Evolutionary conservation across 2,888 invertebrate genomes (phyloP), one percentile per base, ranked within the genome.

Genomic region (Drosophila longiperda): DNA sequence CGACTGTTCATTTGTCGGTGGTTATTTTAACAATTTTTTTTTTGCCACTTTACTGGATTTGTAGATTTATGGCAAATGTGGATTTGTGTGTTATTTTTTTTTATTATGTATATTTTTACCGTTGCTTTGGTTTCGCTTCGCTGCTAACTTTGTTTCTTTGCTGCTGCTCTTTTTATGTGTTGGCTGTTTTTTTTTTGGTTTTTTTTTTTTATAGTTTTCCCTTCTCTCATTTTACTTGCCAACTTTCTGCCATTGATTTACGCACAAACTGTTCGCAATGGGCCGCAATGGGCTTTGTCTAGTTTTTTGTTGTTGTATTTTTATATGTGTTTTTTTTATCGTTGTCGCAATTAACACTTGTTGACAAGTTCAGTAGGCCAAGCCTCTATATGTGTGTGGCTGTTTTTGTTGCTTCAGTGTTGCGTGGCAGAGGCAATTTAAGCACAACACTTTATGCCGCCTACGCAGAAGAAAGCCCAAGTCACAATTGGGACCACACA

Each of bases 361-460:
- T 85, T 90, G 90, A 90, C 89, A 90, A 90, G 87, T 90, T 87
- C 87, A 87, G 75, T 90, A 75, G 87, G 91, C 83, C 91, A 85
- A 64, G 69, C 59, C 70, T 63, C 65, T 54, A 45, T 63, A 8
- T 45, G 15, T 45, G 54, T 26, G 34, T 36, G 62, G 59, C 36
- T 64, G 50, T 58, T 77, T 67, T 57, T 63, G 53, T 66, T 76
- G 61, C 26, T 52, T 58, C 57, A 48, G 60, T 71, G 66, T 80
- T 78, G 85, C 87, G 78, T 74, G 78, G 68, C 78, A 61, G 58
- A 36, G 66, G 60, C 78, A 69, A 73, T 80, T 77, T 66, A 77
- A 66, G 68, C 48, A 67, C 60, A 73, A 72, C 78, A 77, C 68
- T 69, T 68, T 65, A 72, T 88, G 75, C 90, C 90, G 75, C 90